These are phyloP conservation scores for Drosophila bifasciata DNA, from an alignment of 1,140 invertebrate species.

Conservation along the genomic window DNA sequence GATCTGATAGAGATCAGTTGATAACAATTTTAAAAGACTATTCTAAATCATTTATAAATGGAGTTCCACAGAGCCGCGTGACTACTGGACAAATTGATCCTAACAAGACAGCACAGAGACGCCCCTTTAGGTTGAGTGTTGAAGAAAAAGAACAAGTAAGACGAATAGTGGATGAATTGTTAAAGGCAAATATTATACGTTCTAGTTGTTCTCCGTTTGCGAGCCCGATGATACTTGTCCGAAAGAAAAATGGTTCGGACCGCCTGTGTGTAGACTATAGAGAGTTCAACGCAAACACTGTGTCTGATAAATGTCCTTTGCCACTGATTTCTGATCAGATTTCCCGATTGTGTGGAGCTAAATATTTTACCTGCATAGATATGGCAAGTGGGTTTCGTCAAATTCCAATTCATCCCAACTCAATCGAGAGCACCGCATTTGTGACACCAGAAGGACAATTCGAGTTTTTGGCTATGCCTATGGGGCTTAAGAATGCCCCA, in stretches of 20 bases:
- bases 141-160: conserved; percentile 7
- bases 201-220: conserved; percentile 1
- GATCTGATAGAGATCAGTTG: no score
- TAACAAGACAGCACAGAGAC: conserved; percentile 8
- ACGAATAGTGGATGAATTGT: not conserved
- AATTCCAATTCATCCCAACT: conserved; percentile 7
- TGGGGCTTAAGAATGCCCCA: not conserved
- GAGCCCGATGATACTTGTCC: conserved; percentile 13
- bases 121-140: conserved; percentile 7
- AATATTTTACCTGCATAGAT: conserved; percentile 6
- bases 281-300: conserved; percentile 3
- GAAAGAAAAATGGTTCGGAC: conserved; percentile 6
- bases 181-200: conserved; percentile 15
- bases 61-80: conserved; percentile 8
- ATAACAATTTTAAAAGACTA: not conserved
- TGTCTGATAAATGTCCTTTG: conserved; percentile 16
- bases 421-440: conserved; percentile 2
- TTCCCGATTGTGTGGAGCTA: not conserved
- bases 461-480: conserved; percentile 1
- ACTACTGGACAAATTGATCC: conserved; percentile 17
- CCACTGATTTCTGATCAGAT: conserved; percentile 6
- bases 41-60: conserved; percentile 12
- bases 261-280: conserved; percentile 6
- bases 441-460: conserved; percentile 13
- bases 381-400: conserved; percentile 12